These are phyloP conservation scores for Pampusana beccarii DNA, from an alignment of 2,113 vertebrate species.

Conservation along the genomic window DNA sequence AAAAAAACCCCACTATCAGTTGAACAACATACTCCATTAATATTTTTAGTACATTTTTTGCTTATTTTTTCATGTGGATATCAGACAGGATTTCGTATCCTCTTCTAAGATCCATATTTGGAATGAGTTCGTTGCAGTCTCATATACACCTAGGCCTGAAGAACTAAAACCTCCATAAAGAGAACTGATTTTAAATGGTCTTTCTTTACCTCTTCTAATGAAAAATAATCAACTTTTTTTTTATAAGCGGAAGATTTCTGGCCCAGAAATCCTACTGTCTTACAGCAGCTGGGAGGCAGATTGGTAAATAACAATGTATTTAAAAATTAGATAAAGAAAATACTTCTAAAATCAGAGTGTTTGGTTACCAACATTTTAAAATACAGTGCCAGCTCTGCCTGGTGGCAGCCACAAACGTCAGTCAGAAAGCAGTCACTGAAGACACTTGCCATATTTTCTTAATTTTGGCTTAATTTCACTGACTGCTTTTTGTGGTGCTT, in stretches of 20 bases:
- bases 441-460: neutral
- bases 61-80: neutral
- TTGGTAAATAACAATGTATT: neutral
- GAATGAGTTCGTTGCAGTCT: neutral
- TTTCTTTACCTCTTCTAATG: neutral
- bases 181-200: neutral
- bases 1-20: neutral
- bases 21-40: neutral
- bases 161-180: neutral
- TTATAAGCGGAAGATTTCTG: neutral
- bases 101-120: neutral
- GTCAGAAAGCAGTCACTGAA: neutral
- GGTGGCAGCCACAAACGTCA: fast-evolving
- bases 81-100: neutral
- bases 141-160: neutral
- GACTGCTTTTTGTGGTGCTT: neutral
- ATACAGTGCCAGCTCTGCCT: neutral
- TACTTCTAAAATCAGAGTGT: neutral
- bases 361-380: neutral
- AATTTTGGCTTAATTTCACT: neutral
- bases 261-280: neutral
- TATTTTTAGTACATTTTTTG: neutral
- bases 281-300: neutral
- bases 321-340: neutral
- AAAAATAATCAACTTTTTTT: neutral